phyloP scores from a whole-genome alignment of 2,113 vertebrate species.

The Opisthocomus hoazin region DNA sequence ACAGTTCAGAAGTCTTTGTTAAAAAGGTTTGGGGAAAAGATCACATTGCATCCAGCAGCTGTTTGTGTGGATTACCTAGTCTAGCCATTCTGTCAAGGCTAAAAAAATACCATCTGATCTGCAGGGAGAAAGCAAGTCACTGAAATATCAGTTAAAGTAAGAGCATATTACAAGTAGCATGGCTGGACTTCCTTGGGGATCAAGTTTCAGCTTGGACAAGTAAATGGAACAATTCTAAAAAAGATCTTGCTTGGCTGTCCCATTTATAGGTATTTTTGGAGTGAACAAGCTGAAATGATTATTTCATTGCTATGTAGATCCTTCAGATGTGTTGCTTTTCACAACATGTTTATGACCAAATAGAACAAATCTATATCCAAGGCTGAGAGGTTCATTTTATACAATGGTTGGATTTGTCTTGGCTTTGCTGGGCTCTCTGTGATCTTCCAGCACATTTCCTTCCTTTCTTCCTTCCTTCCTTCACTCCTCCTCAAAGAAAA shows the following conservation, averaged over 20 bases:
- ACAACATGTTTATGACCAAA: neutral
- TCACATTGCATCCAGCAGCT: constrained; percentile 78
- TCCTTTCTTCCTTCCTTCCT: neutral
- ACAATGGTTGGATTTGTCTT: neutral
- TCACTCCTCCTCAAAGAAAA: neutral
- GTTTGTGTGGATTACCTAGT: constrained; percentile 79
- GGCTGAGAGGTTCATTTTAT: neutral
- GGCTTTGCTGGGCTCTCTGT: neutral
- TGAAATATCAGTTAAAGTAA: constrained; percentile 43
- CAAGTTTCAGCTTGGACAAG: neutral
- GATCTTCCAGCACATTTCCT: neutral
- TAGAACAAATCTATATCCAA: neutral
- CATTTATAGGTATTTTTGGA: neutral
- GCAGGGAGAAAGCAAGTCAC: constrained; percentile 38
- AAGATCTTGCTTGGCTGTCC: neutral
- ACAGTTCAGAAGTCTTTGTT: constrained; percentile 64
- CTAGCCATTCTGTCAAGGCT: constrained; percentile 77
- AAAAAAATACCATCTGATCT: constrained; percentile 67
- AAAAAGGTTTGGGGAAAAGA: constrained; percentile 68
- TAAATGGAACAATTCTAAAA: neutral
- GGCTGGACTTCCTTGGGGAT: neutral
- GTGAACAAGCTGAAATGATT: neutral
- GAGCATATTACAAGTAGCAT: constrained; percentile 14
- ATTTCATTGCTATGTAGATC: neutral
- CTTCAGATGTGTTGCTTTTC: neutral